phyloP scores from a whole-genome alignment of 2,888 invertebrate species.

The Protonemura montana region DNA sequence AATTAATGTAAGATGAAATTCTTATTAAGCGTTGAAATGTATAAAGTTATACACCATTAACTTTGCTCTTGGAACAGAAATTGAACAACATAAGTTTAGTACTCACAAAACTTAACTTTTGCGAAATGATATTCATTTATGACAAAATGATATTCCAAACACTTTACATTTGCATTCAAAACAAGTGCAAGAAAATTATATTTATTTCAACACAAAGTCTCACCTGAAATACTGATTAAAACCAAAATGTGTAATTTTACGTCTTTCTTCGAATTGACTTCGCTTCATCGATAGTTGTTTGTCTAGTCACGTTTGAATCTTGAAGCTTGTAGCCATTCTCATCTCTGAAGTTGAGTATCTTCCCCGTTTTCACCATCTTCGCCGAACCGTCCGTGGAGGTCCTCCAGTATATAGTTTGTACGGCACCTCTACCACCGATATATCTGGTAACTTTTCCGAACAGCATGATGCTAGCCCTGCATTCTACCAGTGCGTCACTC shows the following conservation, averaged over 20 bases:
- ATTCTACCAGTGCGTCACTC: background rate
- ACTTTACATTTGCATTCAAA: too few relatives aligned
- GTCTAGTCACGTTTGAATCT: background rate
- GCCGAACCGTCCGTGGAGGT: constrained; percentile 55
- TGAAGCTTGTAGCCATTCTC: background rate
- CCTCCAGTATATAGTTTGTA: constrained; percentile 81
- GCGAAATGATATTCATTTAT: too few relatives aligned
- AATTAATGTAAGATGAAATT: background rate
- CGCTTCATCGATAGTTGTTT: background rate
- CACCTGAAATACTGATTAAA: background rate
- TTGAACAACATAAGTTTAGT: background rate
- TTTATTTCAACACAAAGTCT: background rate
- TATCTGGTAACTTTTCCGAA: constrained; percentile 76
- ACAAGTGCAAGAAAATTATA: too few relatives aligned
- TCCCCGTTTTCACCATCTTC: constrained; percentile 48
- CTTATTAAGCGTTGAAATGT: background rate
- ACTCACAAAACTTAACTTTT: too few relatives aligned
- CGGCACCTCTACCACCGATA: constrained; percentile 75
- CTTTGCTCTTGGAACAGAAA: background rate
- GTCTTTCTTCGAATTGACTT: background rate
- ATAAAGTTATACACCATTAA: background rate
- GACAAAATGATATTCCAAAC: too few relatives aligned
- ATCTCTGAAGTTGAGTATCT: constrained; percentile 39
- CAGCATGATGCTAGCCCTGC: constrained; percentile 56
- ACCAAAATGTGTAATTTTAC: too few relatives aligned